phyloP scores from a whole-genome alignment of 1,140 invertebrate species.

The Diabrotica virgifera region DNA sequence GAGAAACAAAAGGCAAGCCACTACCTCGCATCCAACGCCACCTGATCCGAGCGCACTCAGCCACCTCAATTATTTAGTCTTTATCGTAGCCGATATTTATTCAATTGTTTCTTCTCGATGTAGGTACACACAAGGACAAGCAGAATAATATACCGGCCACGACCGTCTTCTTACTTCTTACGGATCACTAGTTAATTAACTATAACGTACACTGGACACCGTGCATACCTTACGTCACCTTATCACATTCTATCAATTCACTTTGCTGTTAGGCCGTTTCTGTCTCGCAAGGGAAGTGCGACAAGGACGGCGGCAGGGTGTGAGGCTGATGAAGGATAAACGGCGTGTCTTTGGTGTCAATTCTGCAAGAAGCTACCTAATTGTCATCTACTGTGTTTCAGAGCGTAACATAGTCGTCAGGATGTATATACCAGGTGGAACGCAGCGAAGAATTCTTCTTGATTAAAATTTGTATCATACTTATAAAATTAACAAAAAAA shows the following conservation, averaged over 20 bases:
- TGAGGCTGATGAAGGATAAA: conserved; percentile 2
- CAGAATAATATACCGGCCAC: not conserved
- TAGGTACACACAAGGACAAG: conserved; percentile 1
- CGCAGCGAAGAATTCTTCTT: too few species aligned
- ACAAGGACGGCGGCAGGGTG: not conserved
- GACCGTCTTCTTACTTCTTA: conserved; percentile 2
- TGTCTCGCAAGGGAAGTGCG: not conserved
- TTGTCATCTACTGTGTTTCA: not conserved
- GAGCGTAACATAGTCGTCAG: conserved; percentile 1
- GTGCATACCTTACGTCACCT: not conserved
- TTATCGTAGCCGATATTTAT: not conserved
- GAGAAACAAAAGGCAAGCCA: too few species aligned
- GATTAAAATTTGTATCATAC: too few species aligned
- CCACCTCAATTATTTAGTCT: too few species aligned
- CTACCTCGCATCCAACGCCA: too few species aligned
- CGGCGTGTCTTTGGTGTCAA: not conserved
- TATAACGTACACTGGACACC: not conserved
- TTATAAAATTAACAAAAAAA: too few species aligned
- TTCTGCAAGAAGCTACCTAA: conserved; percentile 2
- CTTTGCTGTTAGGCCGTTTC: not conserved
- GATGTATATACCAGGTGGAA: not conserved
- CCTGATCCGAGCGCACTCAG: too few species aligned
- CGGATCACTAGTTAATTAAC: conserved; percentile 2
- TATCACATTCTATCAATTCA: conserved; percentile 1
- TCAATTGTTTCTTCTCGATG: not conserved